These are phyloP conservation scores for Melanotaenia nigrans DNA, from an alignment of 2,797 vertebrate species.

Conservation along the genomic window DNA sequence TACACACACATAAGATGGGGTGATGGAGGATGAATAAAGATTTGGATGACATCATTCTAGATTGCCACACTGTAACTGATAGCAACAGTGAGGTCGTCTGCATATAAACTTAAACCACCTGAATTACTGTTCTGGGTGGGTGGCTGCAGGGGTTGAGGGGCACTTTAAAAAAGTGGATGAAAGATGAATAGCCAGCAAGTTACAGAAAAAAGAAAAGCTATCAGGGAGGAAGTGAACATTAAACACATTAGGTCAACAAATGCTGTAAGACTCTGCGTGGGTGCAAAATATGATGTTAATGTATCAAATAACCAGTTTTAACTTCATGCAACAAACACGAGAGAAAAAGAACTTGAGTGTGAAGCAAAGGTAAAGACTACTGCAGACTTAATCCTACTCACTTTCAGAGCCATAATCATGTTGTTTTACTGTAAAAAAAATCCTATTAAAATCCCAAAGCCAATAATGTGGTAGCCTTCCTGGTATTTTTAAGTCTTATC, in stretches of 20 bases:
- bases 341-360: background rate
- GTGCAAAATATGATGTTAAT: background rate
- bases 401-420: background rate
- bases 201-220: conserved; percentile 1
- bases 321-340: conserved; percentile 5
- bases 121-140: conserved; percentile 62
- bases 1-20: conserved; percentile 41
- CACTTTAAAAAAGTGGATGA: conserved; percentile 29
- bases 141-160: conserved; percentile 12
- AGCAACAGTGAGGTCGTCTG: conserved; percentile 74
- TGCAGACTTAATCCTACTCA: background rate
- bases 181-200: conserved; percentile 35
- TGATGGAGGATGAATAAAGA: conserved; percentile 61
- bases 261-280: background rate
- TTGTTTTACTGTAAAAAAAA: conserved; percentile 5
- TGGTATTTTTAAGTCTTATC: background rate
- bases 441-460: background rate
- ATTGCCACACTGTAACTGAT: conserved; percentile 71
- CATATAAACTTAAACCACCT: conserved; percentile 75
- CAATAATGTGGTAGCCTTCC: background rate
- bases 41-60: conserved; percentile 74
- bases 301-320: background rate
- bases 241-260: conserved; percentile 3
- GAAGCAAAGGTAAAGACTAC: background rate
- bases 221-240: background rate